phyloP scores from a whole-genome alignment of 1,140 invertebrate species.

The Drosophila kepulauana region DNA sequence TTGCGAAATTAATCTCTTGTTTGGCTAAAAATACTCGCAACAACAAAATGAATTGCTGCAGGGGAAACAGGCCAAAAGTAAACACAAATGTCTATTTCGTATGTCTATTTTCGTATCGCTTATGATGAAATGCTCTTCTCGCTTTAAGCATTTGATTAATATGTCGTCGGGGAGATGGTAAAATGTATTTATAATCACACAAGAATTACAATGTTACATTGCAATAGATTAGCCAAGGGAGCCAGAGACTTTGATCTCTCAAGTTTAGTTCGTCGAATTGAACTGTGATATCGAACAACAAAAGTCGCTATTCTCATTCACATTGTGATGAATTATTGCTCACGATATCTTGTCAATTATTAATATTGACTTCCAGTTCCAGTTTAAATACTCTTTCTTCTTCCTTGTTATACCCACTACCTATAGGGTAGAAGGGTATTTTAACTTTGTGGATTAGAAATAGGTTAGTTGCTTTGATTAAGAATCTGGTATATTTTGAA shows the following conservation, averaged over 20 bases:
- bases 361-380: not conserved
- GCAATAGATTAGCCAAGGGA: not conserved
- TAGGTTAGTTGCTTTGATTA: no score
- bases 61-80: not conserved
- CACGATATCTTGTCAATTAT: not conserved
- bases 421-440: no score
- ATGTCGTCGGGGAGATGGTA: not conserved
- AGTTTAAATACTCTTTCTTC: not conserved
- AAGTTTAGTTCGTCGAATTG: not conserved
- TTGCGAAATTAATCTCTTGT: slow-evolving; percentile 47
- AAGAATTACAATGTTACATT: not conserved
- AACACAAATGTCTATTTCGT: slow-evolving; percentile 23
- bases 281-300: not conserved
- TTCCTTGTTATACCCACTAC: not conserved
- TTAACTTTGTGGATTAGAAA: no score
- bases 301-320: no score
- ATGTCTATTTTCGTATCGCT: slow-evolving; percentile 2
- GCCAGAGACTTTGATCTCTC: not conserved
- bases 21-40: slow-evolving; percentile 34
- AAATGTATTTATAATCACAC: slow-evolving; percentile 8
- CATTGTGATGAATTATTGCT: not conserved
- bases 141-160: slow-evolving; percentile 5
- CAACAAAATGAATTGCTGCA: slow-evolving; percentile 28
- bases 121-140: slow-evolving; percentile 9
- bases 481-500: no score